These are phyloP conservation scores for Pycnonotus jocosus DNA, from an alignment of 2,113 vertebrate genomes.

Conservation along the genomic window DNA sequence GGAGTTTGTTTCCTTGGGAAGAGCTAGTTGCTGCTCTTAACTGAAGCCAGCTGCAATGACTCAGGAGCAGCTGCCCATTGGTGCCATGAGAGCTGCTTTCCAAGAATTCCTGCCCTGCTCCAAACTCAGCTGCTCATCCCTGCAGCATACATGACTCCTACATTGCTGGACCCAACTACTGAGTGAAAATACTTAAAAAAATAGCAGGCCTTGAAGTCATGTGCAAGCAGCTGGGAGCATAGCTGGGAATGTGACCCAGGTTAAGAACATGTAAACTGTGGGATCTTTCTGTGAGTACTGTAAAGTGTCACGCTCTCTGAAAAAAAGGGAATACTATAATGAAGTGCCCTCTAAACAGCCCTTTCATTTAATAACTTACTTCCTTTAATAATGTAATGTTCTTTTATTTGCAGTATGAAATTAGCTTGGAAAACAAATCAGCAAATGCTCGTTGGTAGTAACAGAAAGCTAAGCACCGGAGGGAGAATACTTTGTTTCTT, in stretches of 20 bases:
- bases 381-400: not conserved
- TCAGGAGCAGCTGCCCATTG: not conserved
- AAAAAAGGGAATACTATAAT: not conserved
- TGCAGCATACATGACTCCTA: rapidly evolving
- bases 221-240: not conserved
- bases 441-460: not conserved
- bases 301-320: not conserved
- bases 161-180: not conserved
- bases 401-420: not conserved
- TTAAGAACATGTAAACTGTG: not conserved
- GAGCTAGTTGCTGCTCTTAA: not conserved
- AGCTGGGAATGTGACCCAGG: not conserved
- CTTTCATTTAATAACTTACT: not conserved
- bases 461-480: not conserved
- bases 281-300: not conserved
- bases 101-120: not conserved
- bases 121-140: not conserved
- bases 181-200: not conserved
- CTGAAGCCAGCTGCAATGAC: not conserved
- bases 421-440: not conserved
- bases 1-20: not conserved
- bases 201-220: not conserved
- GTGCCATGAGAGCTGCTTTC: not conserved
- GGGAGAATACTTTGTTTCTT: not conserved
- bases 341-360: not conserved